A percentile compares a stretch with the other conserved stretches of the same genome.
phyloP scores from a whole-genome alignment of 2,797 vertebrate genomes.

The Helicolenus hilgendorfi region DNA sequence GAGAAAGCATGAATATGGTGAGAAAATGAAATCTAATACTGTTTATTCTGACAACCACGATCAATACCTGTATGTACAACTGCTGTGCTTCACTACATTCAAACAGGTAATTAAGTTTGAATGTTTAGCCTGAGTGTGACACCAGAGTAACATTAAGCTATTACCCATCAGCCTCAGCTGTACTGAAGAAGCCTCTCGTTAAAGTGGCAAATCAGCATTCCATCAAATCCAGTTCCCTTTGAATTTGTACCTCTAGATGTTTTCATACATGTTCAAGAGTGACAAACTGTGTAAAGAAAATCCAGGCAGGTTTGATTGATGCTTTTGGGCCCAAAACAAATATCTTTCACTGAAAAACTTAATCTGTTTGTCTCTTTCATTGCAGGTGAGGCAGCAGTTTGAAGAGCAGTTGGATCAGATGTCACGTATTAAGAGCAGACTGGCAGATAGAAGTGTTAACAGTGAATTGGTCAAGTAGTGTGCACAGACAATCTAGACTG shows the following conservation, averaged over 20 bases:
- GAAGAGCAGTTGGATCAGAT: constrained; percentile 68
- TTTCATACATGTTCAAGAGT: background rate
- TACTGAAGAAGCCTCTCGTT: background rate
- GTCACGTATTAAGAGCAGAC: constrained; percentile 41
- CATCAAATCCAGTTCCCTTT: background rate
- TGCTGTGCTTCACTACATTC: background rate
- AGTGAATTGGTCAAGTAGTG: background rate
- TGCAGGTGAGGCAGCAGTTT: constrained; percentile 74
- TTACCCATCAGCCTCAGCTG: background rate
- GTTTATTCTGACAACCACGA: background rate
- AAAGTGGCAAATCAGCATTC: background rate
- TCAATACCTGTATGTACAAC: background rate
- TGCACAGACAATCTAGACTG: background rate
- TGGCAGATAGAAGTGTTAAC: constrained; percentile 1
- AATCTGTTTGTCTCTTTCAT: background rate
- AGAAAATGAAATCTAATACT: background rate
- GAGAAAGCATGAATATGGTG: constrained; percentile 78
- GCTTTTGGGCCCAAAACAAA: background rate
- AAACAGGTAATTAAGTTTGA: background rate
- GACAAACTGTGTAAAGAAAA: background rate
- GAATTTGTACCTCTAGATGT: background rate
- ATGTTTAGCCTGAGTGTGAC: background rate
- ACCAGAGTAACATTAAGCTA: background rate
- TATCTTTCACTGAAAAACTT: background rate
- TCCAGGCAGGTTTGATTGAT: background rate